These are phyloP conservation scores for Harpagifer antarcticus DNA, from an alignment of 2,797 vertebrate genomes.

Conservation along the genomic window DNA sequence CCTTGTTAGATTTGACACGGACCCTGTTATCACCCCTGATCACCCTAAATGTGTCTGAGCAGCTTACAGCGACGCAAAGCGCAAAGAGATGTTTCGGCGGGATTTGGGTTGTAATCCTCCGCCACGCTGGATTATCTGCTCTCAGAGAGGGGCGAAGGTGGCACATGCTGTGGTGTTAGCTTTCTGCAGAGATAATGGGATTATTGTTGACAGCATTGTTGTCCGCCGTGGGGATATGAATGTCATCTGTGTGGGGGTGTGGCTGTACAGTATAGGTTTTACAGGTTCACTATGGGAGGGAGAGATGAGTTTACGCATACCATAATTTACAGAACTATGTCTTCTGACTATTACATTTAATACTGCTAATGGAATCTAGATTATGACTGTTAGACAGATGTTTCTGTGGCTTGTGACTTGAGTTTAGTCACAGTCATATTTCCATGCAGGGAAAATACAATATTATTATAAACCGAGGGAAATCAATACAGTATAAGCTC, in stretches of 20 bases:
- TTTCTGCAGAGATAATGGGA: constrained; percentile 76
- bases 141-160: constrained; percentile 48
- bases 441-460: constrained; percentile 12
- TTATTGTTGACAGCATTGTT: constrained; percentile 70
- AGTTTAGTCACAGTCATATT: constrained; percentile 26
- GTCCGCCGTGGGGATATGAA: constrained; percentile 51
- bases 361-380: constrained; percentile 11
- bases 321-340: constrained; percentile 1
- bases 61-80: constrained; percentile 44
- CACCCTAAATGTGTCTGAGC: constrained; percentile 45
- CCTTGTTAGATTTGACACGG: constrained; percentile 14
- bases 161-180: constrained; percentile 52
- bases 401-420: not conserved
- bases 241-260: constrained; percentile 38
- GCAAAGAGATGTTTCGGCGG: constrained; percentile 58
- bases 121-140: constrained; percentile 69
- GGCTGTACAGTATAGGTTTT: constrained; percentile 28
- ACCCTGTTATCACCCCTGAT: constrained; percentile 34
- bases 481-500: constrained; percentile 38
- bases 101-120: constrained; percentile 77
- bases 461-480: constrained; percentile 19
- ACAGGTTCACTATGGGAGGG: not conserved
- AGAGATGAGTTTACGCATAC: constrained; percentile 4
- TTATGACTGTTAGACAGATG: not conserved
- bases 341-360: not conserved